Conservation (phyloP, 2,888 invertebrate species). For the Sabellastarte sp. region DNA sequence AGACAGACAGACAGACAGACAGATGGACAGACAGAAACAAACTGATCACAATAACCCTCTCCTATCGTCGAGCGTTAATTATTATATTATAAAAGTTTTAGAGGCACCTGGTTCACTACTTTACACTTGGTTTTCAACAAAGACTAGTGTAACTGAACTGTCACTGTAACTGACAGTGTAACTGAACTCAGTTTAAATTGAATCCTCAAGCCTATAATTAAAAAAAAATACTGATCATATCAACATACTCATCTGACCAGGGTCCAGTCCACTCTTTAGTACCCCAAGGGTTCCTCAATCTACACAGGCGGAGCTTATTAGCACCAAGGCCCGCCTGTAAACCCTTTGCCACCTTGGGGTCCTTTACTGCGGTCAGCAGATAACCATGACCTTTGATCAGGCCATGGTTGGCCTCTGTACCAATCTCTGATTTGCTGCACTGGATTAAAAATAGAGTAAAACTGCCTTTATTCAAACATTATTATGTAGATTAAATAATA, state of each 20-base stretch:
- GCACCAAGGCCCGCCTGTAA: not conserved
- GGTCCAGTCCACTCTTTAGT: constrained; percentile 19
- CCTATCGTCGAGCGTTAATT: no score
- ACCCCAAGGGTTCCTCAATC: constrained; percentile 21
- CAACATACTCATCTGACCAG: constrained; percentile 18
- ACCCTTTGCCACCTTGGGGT: constrained; percentile 46
- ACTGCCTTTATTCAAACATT: no score
- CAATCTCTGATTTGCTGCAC: constrained; percentile 37
- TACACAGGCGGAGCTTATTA: constrained; percentile 4
- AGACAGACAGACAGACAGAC: no score
- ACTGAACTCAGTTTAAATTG: not conserved
- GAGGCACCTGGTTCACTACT: no score
- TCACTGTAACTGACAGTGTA: not conserved
- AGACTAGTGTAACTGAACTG: no score
- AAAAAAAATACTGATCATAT: not conserved
- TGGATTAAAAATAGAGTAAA: constrained; percentile 23
- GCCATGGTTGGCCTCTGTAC: constrained; percentile 53
- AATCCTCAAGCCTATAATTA: not conserved
- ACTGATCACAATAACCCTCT: no score
- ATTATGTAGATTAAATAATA: no score
- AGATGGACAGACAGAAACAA: no score
- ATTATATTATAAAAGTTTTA: no score
- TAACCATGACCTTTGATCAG: constrained; percentile 66
- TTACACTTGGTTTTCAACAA: no score
- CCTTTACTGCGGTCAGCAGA: constrained; percentile 63